Evolutionary conservation across 1,140 invertebrate species (phyloP).

Genomic region (Caenorhabditis tropicalis): DNA sequence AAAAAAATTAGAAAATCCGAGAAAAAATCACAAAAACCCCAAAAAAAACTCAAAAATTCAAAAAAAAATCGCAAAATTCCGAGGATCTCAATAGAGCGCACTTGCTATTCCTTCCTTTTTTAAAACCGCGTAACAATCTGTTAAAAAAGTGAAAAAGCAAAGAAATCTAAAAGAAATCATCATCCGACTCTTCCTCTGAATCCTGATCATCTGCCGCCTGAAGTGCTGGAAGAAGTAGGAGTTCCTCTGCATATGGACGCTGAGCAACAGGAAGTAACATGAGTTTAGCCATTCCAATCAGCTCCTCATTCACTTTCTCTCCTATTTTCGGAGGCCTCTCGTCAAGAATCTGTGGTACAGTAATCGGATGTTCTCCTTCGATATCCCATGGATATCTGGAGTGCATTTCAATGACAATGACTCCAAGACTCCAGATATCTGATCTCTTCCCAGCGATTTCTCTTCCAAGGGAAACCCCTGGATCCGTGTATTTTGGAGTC

Average conservation of each 20-base stretch:
- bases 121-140: no score
- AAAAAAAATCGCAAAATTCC: no score
- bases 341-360: background rate
- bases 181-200: background rate
- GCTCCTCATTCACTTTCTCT: background rate
- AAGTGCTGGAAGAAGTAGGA: background rate
- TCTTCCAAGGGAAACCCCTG: conserved; percentile 43
- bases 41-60: no score
- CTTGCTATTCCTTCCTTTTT: no score
- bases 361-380: background rate
- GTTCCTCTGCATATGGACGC: background rate
- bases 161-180: conserved; percentile 19
- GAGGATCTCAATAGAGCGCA: no score
- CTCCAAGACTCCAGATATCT: conserved; percentile 72
- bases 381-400: conserved; percentile 19
- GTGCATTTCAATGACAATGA: conserved; percentile 51
- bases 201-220: background rate
- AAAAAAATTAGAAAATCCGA: no score
- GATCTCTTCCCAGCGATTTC: conserved; percentile 72
- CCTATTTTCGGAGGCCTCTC: background rate
- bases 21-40: no score
- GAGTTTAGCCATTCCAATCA: background rate
- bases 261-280: background rate
- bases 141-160: background rate
- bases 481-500: conserved; percentile 16